phyloP scores from a whole-genome alignment of 2,888 invertebrate species.

The Oscheius sp. region DNA sequence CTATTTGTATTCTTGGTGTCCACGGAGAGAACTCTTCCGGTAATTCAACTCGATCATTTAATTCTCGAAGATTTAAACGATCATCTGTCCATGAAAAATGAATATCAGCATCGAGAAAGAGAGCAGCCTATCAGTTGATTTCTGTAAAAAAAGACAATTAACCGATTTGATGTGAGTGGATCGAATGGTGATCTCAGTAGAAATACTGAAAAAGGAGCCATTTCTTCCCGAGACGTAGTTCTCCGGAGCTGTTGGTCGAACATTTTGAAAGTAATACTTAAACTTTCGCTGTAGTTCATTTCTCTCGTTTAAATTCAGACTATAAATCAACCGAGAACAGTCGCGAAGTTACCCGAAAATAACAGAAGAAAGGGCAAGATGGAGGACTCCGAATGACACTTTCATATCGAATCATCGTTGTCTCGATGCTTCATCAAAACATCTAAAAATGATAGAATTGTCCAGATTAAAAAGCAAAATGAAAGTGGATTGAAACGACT shows the following conservation, averaged over 20 bases:
- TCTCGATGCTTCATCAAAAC: conserved; percentile 7
- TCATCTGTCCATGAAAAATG: conserved; percentile 62
- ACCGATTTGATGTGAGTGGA: conserved; percentile 39
- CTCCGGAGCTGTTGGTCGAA: conserved; percentile 57
- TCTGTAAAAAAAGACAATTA: too few relatives aligned
- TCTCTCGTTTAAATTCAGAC: conserved; percentile 58
- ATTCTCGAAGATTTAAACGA: conserved; percentile 62
- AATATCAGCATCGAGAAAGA: conserved; percentile 55
- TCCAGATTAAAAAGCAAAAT: neutral
- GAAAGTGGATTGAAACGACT: neutral
- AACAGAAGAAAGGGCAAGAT: neutral
- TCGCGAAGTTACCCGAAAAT: neutral
- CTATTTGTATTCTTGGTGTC: conserved; percentile 32
- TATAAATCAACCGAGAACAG: conserved; percentile 22
- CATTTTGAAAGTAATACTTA: conserved; percentile 65
- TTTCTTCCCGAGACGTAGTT: conserved; percentile 48
- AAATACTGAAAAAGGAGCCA: conserved; percentile 55
- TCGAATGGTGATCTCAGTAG: conserved; percentile 41
- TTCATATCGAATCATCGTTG: conserved; percentile 27
- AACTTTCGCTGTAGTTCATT: conserved; percentile 65
- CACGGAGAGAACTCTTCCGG: conserved; percentile 46
- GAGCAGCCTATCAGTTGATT: too few relatives aligned
- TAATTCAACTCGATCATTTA: conserved; percentile 59
- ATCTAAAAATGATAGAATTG: conserved; percentile 13
- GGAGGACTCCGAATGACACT: conserved; percentile 10